Percentiles rank a stretch among this genome's conserved stretches.
phyloP scores from a whole-genome alignment of 2,113 vertebrate genomes.

The Malurus melanocephalus region DNA sequence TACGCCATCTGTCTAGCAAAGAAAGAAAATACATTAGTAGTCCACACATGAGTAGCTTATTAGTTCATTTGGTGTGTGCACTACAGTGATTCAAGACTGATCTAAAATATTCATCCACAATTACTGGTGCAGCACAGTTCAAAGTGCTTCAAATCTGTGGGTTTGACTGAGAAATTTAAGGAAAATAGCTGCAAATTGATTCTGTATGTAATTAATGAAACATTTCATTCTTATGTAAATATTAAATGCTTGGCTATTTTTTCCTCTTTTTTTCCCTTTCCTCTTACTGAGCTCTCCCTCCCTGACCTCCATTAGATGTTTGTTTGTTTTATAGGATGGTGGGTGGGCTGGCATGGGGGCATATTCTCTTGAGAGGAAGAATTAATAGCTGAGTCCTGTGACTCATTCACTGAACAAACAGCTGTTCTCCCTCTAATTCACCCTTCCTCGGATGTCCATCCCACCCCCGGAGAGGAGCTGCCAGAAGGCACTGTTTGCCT shows the following conservation, averaged over 20 bases:
- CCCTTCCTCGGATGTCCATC: constrained; percentile 32
- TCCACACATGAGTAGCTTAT: constrained; percentile 74
- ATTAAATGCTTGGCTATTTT: constrained; percentile 24
- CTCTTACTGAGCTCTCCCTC: background rate
- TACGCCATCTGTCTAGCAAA: constrained; percentile 57
- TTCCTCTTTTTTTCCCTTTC: background rate
- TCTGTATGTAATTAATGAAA: constrained; percentile 65
- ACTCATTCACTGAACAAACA: constrained; percentile 26
- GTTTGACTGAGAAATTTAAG: constrained; percentile 69
- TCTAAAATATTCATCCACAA: constrained; percentile 79
- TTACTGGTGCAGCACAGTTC: constrained; percentile 76
- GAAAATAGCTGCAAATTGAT: constrained; percentile 68
- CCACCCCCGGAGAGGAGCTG: background rate
- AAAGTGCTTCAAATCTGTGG: constrained; percentile 72
- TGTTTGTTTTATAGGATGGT: constrained; percentile 34
- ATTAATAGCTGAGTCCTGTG: constrained; percentile 34
- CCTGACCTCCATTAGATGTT: constrained; percentile 7
- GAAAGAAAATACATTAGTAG: constrained; percentile 73
- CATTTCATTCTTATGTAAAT: constrained; percentile 61
- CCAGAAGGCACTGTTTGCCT: background rate
- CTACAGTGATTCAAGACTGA: constrained; percentile 68
- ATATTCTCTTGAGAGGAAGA: constrained; percentile 25
- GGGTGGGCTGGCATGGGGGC: constrained; percentile 41
- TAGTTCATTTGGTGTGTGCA: constrained; percentile 71
- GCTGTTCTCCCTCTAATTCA: constrained; percentile 39